Percentiles rank a stretch among this genome's conserved stretches.
phyloP scores from a whole-genome alignment of 2,888 invertebrate species.

The Leptothorax acervorum region DNA sequence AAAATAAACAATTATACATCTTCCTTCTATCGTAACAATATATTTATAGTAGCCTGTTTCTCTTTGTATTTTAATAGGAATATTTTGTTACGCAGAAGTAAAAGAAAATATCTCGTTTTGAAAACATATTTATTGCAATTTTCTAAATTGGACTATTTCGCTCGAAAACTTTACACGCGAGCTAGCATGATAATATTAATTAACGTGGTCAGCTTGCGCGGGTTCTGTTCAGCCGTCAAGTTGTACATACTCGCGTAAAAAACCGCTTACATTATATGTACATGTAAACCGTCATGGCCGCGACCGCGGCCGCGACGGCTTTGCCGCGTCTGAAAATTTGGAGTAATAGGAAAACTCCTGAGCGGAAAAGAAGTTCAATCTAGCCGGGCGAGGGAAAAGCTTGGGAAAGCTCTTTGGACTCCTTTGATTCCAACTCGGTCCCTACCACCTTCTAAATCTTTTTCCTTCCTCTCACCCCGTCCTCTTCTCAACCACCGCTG shows the following conservation, averaged over 20 bases:
- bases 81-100: background rate
- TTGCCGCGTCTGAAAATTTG: constrained; percentile 81
- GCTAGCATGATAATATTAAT: constrained; percentile 46
- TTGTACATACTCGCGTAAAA: constrained; percentile 40
- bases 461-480: constrained; percentile 47
- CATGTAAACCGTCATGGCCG: constrained; percentile 58
- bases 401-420: constrained; percentile 83
- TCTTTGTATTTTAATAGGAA: background rate
- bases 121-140: background rate
- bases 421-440: constrained; percentile 81
- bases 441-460: constrained; percentile 66
- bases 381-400: constrained; percentile 75
- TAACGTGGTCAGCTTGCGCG: constrained; percentile 32
- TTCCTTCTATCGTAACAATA: background rate
- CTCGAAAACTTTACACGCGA: constrained; percentile 15
- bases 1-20: background rate
- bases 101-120: background rate
- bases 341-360: constrained; percentile 84
- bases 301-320: constrained; percentile 67
- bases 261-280: constrained; percentile 55
- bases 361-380: constrained; percentile 84
- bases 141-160: background rate
- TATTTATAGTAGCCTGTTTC: background rate
- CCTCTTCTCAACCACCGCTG: constrained; percentile 60
- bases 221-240: constrained; percentile 20